phyloP scores from a whole-genome alignment of 1,140 invertebrate genomes.

The Drosophila orosa region DNA sequence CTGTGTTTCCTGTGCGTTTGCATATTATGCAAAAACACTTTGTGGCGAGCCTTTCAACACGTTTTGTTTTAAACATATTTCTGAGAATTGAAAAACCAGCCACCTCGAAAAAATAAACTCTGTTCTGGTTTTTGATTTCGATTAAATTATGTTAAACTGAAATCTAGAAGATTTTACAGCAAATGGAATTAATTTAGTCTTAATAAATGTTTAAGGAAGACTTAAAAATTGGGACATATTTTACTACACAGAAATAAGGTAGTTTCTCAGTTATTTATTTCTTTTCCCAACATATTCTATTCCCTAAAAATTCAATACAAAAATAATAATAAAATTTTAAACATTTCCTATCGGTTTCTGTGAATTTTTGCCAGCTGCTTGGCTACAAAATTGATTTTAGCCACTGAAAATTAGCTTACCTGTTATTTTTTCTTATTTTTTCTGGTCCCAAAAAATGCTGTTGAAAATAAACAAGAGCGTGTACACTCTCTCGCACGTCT shows the following conservation, averaged over 20 bases:
- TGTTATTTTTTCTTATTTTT: conserved; percentile 23
- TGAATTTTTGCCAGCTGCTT: conserved; percentile 33
- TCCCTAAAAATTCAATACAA: neutral
- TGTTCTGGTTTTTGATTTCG: neutral
- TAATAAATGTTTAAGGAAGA: neutral
- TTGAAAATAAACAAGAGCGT: conserved; percentile 59
- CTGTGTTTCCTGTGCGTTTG: conserved; percentile 18
- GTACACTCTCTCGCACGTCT: conserved; percentile 17
- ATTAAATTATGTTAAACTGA: neutral
- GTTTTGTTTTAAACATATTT: conserved; percentile 42
- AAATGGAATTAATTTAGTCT: neutral
- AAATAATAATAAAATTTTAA: neutral
- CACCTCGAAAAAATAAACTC: neutral
- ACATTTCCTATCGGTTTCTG: conserved; percentile 8
- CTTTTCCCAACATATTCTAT: neutral
- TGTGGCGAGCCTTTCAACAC: conserved; percentile 63
- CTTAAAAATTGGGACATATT: neutral
- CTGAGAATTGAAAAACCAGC: conserved; percentile 34
- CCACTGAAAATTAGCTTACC: conserved; percentile 33
- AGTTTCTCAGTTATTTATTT: neutral
- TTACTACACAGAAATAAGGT: neutral
- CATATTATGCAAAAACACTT: conserved; percentile 66
- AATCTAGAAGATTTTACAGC: neutral
- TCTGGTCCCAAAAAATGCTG: conserved; percentile 35
- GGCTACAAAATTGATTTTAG: conserved; percentile 51